Evolutionary conservation across 2,113 vertebrate species (phyloP).

Genomic region (Mus musculus): GRCm39 chr13:30773501-30774000

Average conservation of each 20-base stretch:
- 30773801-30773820: not conserved
- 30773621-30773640: not conserved
- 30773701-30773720: not conserved
- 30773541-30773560: not conserved
- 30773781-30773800: not conserved
- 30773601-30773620: not conserved
- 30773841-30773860: not conserved
- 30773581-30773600: not conserved
- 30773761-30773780: not conserved
- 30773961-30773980: not conserved
- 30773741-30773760: not conserved
- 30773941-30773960: not conserved
- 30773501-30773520: not conserved
- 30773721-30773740: no score
- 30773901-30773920: not conserved
- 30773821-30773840: not conserved
- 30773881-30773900: not conserved
- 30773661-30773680: no score
- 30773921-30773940: not conserved
- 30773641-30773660: not conserved
- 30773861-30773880: not conserved
- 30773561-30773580: not conserved
- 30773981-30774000: not conserved
- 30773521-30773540: not conserved
- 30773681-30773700: not conserved